These are phyloP conservation scores for Sericinus montela DNA, from an alignment of 2,888 invertebrate genomes.

Conservation along the genomic window DNA sequence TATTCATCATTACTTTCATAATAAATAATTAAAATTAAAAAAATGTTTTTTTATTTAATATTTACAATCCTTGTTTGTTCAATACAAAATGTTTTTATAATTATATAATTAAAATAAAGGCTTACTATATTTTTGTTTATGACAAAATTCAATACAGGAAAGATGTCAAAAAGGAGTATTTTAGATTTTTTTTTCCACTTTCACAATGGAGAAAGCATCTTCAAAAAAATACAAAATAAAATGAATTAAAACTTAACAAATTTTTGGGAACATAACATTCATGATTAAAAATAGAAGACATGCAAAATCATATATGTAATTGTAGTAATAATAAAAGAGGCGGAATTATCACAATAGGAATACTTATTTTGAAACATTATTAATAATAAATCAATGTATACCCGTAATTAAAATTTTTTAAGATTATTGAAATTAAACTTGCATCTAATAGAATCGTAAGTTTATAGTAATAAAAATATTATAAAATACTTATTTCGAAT, in stretches of 20 bases:
- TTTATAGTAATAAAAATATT: too few relatives aligned
- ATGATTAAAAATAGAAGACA: neutral
- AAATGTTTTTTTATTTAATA: conserved; percentile 35
- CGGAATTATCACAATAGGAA: conserved; percentile 11
- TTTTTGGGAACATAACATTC: conserved; percentile 13
- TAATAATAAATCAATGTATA: neutral
- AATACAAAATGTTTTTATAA: too few relatives aligned
- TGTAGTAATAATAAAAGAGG: neutral
- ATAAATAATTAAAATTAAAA: conserved; percentile 62
- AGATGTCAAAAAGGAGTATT: too few relatives aligned
- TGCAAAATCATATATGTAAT: conserved; percentile 7
- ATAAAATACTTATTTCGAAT: too few relatives aligned
- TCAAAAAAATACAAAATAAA: too few relatives aligned
- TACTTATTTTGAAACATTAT: neutral
- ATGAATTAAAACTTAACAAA: conserved; percentile 7
- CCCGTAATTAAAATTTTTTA: neutral
- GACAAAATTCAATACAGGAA: too few relatives aligned
- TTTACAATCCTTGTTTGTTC: too few relatives aligned
- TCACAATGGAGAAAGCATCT: conserved; percentile 18
- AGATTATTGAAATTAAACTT: neutral
- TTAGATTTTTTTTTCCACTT: neutral
- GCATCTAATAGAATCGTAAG: neutral
- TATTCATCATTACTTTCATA: conserved; percentile 58
- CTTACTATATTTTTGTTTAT: too few relatives aligned
- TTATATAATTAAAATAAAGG: too few relatives aligned